phyloP scores from a whole-genome alignment of 2,888 invertebrate genomes.

The Netelia inedita region DNA sequence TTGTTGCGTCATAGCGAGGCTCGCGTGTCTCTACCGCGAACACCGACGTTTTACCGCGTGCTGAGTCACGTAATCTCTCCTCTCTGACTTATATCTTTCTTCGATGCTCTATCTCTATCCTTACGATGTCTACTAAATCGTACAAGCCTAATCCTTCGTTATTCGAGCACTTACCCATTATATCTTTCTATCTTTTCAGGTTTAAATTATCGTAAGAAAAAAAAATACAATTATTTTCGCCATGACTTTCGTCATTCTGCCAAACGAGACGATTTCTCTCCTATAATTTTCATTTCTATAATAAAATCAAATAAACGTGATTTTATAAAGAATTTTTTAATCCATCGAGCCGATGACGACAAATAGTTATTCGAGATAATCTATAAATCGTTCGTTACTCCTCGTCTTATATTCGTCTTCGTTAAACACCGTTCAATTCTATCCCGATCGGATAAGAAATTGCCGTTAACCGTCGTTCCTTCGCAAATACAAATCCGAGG shows the following conservation, averaged over 20 bases:
- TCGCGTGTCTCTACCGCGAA: conserved; percentile 12
- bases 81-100: conserved; percentile 36
- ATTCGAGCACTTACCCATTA: not conserved
- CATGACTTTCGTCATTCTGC: no score
- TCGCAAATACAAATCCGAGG: conserved; percentile 21
- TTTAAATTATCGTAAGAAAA: conserved; percentile 49
- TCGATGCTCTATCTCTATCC: not conserved
- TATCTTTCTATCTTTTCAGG: not conserved
- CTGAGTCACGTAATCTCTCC: conserved; percentile 47
- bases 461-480: not conserved
- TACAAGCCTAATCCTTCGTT: not conserved
- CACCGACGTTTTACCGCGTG: conserved; percentile 2
- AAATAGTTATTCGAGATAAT: not conserved
- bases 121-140: not conserved
- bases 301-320: no score
- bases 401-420: not conserved
- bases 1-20: conserved; percentile 55
- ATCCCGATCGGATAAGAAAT: not conserved
- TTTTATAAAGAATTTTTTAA: no score
- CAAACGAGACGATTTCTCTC: no score
- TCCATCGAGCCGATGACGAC: no score
- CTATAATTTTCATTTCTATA: no score
- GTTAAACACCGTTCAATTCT: not conserved
- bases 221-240: conserved; percentile 29
- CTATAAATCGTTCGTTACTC: not conserved